These are phyloP conservation scores for Syndactyla subalaris DNA, from an alignment of 2,797 vertebrate species.

Conservation along the genomic window DNA sequence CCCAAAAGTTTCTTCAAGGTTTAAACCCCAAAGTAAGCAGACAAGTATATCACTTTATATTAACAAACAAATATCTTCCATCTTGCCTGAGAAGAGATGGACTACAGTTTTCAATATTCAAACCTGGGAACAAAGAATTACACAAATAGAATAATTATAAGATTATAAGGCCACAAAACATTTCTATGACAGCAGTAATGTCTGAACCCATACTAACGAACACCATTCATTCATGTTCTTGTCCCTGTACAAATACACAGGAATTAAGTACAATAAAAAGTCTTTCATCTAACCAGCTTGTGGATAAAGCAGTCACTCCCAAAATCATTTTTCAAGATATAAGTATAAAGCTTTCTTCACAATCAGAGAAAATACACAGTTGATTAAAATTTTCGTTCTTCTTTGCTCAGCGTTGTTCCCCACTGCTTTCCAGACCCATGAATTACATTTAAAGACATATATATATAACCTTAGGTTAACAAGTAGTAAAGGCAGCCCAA, in stretches of 20 bases:
- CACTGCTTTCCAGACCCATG: not conserved
- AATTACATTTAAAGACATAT: not conserved
- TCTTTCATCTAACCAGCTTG: not conserved
- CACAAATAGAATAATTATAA: not conserved
- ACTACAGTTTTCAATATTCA: not conserved
- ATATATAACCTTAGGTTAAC: not conserved
- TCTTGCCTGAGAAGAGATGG: not conserved
- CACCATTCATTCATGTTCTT: not conserved
- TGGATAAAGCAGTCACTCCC: not conserved
- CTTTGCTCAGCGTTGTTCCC: not conserved
- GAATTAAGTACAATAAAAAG: not conserved
- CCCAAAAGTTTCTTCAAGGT: not conserved
- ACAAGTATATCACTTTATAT: not conserved
- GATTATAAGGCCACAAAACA: not conserved
- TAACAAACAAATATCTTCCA: not conserved
- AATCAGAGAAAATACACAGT: not conserved
- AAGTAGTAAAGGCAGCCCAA: not conserved
- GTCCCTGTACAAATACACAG: not conserved
- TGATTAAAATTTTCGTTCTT: not conserved
- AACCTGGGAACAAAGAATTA: not conserved
- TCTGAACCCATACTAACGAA: not conserved
- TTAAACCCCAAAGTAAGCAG: not conserved
- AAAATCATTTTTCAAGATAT: not conserved
- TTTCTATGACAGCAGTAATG: not conserved
- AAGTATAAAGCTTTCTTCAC: not conserved